Evolutionary conservation across 1,140 invertebrate species (phyloP).

Genomic region (Bombus polaris): DNA sequence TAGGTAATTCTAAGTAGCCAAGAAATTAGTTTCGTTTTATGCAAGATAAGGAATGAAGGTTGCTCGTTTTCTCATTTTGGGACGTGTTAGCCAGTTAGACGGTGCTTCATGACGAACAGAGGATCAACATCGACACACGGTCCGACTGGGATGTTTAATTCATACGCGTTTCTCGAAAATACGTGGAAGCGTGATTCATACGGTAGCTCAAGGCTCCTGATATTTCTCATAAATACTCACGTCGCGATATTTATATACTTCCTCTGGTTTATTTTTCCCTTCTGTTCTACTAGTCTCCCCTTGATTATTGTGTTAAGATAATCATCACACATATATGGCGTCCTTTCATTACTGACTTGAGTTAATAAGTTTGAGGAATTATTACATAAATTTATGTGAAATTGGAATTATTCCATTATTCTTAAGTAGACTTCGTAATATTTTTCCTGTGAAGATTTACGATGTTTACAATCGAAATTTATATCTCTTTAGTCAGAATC

Average conservation of each 20-base stretch:
- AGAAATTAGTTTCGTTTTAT: not conserved
- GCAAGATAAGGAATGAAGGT: not conserved
- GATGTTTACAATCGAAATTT: no score
- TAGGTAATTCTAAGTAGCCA: not conserved
- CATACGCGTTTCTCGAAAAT: conserved; percentile 56
- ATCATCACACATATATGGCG: no score
- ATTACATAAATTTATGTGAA: no score
- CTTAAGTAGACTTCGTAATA: no score
- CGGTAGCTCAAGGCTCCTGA: conserved; percentile 1
- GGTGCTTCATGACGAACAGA: not conserved
- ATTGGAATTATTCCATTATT: no score
- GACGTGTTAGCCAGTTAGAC: no score
- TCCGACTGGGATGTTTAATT: conserved; percentile 56
- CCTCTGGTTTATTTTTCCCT: conserved; percentile 14
- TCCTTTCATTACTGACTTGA: no score
- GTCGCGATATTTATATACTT: conserved; percentile 21
- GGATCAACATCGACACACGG: conserved; percentile 34
- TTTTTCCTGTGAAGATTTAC: no score
- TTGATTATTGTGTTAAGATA: no score
- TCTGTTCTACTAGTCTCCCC: not conserved
- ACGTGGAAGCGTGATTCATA: conserved; percentile 42
- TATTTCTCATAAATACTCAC: conserved; percentile 35
- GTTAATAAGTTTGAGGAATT: no score
- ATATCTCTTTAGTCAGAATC: no score
- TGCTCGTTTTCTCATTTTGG: not conserved